Evolutionary conservation across 2,113 vertebrate genomes (phyloP).

Genomic region (Pterocles gutturalis): DNA sequence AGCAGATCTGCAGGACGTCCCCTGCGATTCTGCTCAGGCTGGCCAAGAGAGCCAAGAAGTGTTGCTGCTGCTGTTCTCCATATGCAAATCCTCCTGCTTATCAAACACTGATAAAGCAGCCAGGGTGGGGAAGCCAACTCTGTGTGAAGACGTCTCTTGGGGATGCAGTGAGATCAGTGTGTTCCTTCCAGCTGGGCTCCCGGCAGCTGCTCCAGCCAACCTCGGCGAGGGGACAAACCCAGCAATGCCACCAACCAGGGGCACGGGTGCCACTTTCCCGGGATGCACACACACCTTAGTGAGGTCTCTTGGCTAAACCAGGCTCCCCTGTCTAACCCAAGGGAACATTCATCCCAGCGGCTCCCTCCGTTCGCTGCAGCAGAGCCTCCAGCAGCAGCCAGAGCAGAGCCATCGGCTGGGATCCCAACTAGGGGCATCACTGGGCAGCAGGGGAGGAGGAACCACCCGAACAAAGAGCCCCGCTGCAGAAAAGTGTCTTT

Average conservation of each 20-base stretch:
- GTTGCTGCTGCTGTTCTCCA: neutral
- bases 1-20: neutral
- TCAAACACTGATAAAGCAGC: slow-evolving; percentile 2
- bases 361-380: neutral
- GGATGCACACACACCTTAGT: neutral
- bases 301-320: neutral
- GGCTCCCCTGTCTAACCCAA: neutral
- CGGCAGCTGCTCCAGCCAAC: fast-evolving
- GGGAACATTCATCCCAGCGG: neutral
- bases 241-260: neutral
- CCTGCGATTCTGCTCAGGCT: neutral
- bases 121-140: neutral
- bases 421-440: neutral
- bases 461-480: slow-evolving; percentile 29
- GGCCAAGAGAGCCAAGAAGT: neutral
- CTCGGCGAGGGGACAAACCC: neutral
- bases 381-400: neutral
- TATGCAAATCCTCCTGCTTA: neutral
- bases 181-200: neutral
- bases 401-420: neutral
- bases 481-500: neutral
- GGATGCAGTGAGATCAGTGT: neutral
- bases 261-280: neutral
- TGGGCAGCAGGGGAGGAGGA: slow-evolving; percentile 38
- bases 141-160: neutral